Percentiles rank a stretch among this genome's conserved stretches.
Conservation (phyloP, 1,140 invertebrate species). For the Papilio glaucus region DNA sequence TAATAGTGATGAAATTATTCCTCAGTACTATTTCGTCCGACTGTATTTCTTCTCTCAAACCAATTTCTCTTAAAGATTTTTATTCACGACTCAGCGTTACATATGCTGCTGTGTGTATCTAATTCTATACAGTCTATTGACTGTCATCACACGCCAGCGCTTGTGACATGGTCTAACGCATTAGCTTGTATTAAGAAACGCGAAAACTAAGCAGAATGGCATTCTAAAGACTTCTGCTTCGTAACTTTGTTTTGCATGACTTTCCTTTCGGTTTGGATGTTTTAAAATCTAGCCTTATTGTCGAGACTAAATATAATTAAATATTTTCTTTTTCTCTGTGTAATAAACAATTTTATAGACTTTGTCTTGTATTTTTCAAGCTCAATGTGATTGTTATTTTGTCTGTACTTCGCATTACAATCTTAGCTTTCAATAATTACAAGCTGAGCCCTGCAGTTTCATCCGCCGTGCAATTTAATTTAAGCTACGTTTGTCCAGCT, state of each 20-base stretch:
- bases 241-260: constrained; percentile 78
- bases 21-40: too few relatives aligned
- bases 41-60: too few relatives aligned
- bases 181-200: constrained; percentile 82
- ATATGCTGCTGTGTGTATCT: too few relatives aligned
- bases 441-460: too few relatives aligned
- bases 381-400: too few relatives aligned
- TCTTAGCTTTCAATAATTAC: too few relatives aligned
- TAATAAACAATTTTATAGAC: constrained; percentile 7
- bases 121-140: background rate
- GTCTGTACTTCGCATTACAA: too few relatives aligned
- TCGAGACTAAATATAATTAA: constrained; percentile 62
- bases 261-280: constrained; percentile 66
- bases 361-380: background rate
- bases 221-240: constrained; percentile 77
- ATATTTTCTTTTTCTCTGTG: constrained; percentile 52
- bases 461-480: too few relatives aligned
- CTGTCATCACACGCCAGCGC: constrained; percentile 47
- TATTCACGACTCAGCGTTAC: too few relatives aligned
- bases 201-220: constrained; percentile 79
- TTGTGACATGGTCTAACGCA: constrained; percentile 47
- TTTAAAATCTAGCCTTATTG: constrained; percentile 62
- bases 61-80: too few relatives aligned
- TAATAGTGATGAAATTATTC: too few relatives aligned
- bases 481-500: too few relatives aligned